Conservation (phyloP, 2,797 vertebrate species). For the Dicrostonyx torquatus region DNA sequence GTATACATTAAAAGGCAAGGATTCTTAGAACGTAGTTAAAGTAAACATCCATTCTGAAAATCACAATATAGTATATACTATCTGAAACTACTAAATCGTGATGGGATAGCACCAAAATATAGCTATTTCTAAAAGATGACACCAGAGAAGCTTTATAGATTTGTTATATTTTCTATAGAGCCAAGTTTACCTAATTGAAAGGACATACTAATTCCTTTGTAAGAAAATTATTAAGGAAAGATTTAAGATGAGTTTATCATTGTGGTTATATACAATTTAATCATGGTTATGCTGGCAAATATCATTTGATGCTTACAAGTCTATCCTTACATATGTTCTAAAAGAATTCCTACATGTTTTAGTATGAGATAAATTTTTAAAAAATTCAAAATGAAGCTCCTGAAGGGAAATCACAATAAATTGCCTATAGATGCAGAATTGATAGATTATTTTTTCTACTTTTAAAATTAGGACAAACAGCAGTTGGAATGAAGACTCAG, state of each 20-base stretch:
- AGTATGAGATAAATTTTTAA: not conserved
- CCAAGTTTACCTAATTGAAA: not conserved
- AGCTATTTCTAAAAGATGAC: not conserved
- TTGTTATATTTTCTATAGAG: slow-evolving; percentile 8
- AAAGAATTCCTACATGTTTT: not conserved
- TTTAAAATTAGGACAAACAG: slow-evolving; percentile 49
- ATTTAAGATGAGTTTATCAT: not conserved
- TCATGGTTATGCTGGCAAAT: slow-evolving; percentile 9
- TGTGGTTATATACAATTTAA: not conserved
- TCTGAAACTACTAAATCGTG: not conserved
- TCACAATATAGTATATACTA: not conserved
- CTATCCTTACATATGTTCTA: not conserved
- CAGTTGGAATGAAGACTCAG: not conserved
- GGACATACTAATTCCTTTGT: not conserved
- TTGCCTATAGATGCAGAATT: slow-evolving; percentile 57
- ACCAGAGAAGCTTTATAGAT: not conserved
- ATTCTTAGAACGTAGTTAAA: not conserved
- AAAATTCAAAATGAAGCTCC: slow-evolving; percentile 52
- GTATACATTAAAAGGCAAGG: not conserved
- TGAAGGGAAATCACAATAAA: slow-evolving; percentile 44
- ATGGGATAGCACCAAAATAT: slow-evolving; percentile 4
- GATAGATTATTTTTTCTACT: slow-evolving; percentile 73
- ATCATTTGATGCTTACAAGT: not conserved
- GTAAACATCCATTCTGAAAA: not conserved
- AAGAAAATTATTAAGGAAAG: slow-evolving; percentile 26